Base-by-base conservation (phyloP, 1,140 invertebrate species). In the Ceratitis capitata region DNA sequence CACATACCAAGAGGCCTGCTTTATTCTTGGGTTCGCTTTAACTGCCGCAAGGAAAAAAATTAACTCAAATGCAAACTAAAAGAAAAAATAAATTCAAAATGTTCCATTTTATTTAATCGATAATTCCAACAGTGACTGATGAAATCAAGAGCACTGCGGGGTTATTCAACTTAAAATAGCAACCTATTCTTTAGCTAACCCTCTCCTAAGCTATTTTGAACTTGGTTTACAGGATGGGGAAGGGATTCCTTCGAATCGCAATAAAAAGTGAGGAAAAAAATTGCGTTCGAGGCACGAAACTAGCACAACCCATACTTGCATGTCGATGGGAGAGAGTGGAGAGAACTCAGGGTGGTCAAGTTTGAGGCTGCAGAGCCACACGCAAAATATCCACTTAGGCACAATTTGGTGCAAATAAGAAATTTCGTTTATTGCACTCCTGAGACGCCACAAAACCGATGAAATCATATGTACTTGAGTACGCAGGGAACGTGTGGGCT, bases 391-490 rank as follows among this genome's bases (percentile, higher is more conserved):
- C 88, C 89, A 90, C 88, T 90, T 90, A 90, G 89, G 86, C 89
- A 87, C 89, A 90, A 90, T 90, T 90, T 89, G 89, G 87, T 86
- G 88, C 85, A 85, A 85, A 85, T 83, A 51, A 64, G 78, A 85
- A 85, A 56, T 85, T 85, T 47, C 53, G 89, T 87, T 89, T 89
- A 90, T 89, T 89, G 88, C 88, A 89, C 89, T 89, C 89, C 87
- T 87, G 89, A 89, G 89, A 90, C 88, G 16, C 45, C 32, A 26
- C 42, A 32, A n/a, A 47, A 42, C 1, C 42, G 14, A 39, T 19
- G 2, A 23, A 39, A 39, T 69, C 32, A 39, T 35, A 12, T 35
- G 32, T 69, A 69, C 29, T n/a, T n/a, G 14, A 47, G 42, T 78
- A 39, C 4, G 49, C 85, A n/a, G n/a, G n/a, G 82, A 42, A 42